Base-by-base conservation (phyloP, 2,888 invertebrate genomes). In the Ctena decussata region DNA sequence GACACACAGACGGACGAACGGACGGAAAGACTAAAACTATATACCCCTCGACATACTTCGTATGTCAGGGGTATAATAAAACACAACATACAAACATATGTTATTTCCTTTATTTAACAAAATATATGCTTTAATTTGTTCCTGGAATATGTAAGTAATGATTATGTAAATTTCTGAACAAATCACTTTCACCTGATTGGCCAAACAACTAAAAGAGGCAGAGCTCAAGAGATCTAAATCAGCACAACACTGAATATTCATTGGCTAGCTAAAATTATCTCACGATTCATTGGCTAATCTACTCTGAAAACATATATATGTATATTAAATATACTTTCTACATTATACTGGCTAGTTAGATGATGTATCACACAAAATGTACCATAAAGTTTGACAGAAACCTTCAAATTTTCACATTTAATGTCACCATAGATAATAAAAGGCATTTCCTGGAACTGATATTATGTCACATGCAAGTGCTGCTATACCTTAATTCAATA, bases 111-210 rank as follows among this genome's bases (percentile, higher is more conserved):
- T 82, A 85, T 89, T 89, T 91, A 91, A 89, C 90, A 91, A 91
- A 90, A 91, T 91, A 91, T 91, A 91, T 84, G 80, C 76, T 84
- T 65, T 65, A 65, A 60, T 82, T 89, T 91, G 86, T 84, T 91
- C 90, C 90, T 91, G 86, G 90, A 91, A 91, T 82, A 87, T 69
- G 77, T 84, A 85, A 77, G 77, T 86, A 81, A 84, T 78, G 86
- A 83, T 83, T 84, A 84, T 84, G 87, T 77, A 75, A 80, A 80
- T 69, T 60, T 60, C 53, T 83, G 70, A 85, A 86, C 79, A 80
- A 70, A 77, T 80, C 82, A 84, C 49, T 78, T 35, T 78, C 73
- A 85, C 70, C 77, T 72, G 41, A 85, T 77, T 81, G 81, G 81
- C 78, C 78, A 77, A 65, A 78, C 49, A 77, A 65, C 6, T 65